Evolutionary conservation across 2,888 invertebrate species (phyloP), one percentile per base, ranked within the genome.

Genomic region (Eupithecia subfuscata): DNA sequence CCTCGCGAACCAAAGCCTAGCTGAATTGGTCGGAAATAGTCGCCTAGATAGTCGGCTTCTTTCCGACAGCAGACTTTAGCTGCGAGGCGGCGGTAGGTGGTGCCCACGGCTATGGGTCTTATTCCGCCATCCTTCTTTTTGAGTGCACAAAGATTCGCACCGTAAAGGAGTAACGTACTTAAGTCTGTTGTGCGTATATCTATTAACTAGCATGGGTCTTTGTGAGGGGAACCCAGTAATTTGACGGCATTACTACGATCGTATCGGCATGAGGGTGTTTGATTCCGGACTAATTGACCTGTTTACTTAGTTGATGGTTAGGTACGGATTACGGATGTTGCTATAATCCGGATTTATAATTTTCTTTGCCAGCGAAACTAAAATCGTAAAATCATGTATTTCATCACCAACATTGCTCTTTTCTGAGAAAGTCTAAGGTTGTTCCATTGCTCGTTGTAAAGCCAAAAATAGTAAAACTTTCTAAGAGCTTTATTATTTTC

Each of bases 181-280:
- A 80, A 81, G 82, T 69, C 78, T 75, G 64, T 71, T n/a, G 69
- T 75, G 78, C 86, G 68, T 68, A 67, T 81, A 81, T 84, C 80
- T 79, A 84, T 84, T 80, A 80, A 87, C 75, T 82, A 81, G 81
- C 84, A 81, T 82, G 79, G 80, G 78, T 81, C 77, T 43, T 78
- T 80, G 78, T 76, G 70, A 80, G 75, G 72, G 78, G 80, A 79
- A 78, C 72, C 75, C 73, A 68, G 78, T 73, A 69, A 75, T 79
- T 67, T 72, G 56, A 18, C 7, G 22, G 60, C 37, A 60, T 69
- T 70, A 63, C 60, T 64, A 45, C 56, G 71, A 74, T 67, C 67
- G 65, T 60, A 60, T 56, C 65, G 65, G 45, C 45, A 52, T 69
- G 76, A 75, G 77, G 73, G 37, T 70, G 65, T 77, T 69, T 60